phyloP scores from a whole-genome alignment of 2,113 vertebrate species.

The Grus americana region DNA sequence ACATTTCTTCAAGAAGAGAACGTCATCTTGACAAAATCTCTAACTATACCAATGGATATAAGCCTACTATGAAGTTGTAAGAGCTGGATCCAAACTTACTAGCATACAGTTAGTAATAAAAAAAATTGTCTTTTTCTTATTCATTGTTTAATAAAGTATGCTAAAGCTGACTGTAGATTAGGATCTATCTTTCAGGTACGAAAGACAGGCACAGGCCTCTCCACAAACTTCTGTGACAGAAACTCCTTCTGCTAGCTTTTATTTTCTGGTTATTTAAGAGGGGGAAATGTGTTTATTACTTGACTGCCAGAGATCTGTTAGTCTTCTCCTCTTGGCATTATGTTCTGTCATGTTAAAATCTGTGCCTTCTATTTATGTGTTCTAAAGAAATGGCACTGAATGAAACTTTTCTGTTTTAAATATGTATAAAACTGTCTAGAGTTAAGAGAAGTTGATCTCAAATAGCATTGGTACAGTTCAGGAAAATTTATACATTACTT shows the following conservation, averaged over 20 bases:
- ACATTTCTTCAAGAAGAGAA: background rate
- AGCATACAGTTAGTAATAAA: background rate
- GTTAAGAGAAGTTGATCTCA: background rate
- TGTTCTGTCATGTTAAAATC: background rate
- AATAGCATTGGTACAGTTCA: background rate
- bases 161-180: background rate
- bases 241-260: background rate
- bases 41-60: background rate
- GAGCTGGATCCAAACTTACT: background rate
- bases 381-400: background rate
- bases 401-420: background rate
- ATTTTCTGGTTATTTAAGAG: background rate
- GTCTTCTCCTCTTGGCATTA: background rate
- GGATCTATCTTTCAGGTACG: background rate
- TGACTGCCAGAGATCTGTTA: background rate
- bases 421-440: background rate
- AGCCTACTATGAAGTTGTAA: background rate
- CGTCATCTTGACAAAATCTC: background rate
- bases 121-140: background rate
- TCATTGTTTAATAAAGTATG: background rate
- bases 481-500: background rate
- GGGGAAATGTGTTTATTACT: background rate
- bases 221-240: background rate
- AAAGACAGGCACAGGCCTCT: background rate
- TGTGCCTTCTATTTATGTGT: background rate